Evolutionary conservation across 2,797 vertebrate genomes (phyloP).

Genomic region (Telmatherina bonti): DNA sequence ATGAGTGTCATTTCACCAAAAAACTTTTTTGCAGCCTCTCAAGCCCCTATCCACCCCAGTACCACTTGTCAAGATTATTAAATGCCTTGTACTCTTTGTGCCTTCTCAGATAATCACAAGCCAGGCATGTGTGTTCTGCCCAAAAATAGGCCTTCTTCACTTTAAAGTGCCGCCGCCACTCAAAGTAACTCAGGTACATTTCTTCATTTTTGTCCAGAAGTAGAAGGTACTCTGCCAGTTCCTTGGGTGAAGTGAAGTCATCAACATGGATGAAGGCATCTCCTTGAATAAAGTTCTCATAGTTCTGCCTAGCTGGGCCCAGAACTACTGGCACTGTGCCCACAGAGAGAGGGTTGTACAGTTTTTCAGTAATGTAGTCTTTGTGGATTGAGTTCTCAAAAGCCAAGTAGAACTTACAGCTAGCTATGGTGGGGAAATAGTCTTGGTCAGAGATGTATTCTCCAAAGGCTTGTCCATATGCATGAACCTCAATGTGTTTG

Average conservation of each 20-base stretch:
- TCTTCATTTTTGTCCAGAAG: slow-evolving; percentile 95
- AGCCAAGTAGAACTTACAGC: slow-evolving; percentile 97
- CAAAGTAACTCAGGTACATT: slow-evolving; percentile 94
- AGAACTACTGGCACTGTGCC: slow-evolving; percentile 95
- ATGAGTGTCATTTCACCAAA: neutral
- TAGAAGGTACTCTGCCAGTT: slow-evolving; percentile 94
- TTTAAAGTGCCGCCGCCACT: slow-evolving; percentile 96
- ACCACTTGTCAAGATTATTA: slow-evolving; percentile 97
- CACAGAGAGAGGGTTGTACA: slow-evolving; percentile 94
- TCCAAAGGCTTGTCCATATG: slow-evolving; percentile 95
- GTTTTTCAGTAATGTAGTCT: slow-evolving; percentile 98
- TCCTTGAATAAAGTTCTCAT: slow-evolving; percentile 96
- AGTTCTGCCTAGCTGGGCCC: slow-evolving; percentile 94
- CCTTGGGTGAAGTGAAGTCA: slow-evolving; percentile 94
- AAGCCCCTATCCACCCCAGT: slow-evolving; percentile 88
- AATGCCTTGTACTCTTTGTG: slow-evolving; percentile 95
- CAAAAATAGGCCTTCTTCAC: slow-evolving; percentile 94
- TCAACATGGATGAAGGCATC: slow-evolving; percentile 98
- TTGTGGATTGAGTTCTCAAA: slow-evolving; percentile 99
- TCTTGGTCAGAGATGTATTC: slow-evolving; percentile 93
- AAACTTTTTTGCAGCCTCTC: neutral
- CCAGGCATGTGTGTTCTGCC: slow-evolving; percentile 96
- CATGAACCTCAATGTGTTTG: slow-evolving; percentile 96
- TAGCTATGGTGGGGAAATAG: slow-evolving; percentile 93
- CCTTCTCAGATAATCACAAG: slow-evolving; percentile 94